A percentile compares a stretch with the other conserved stretches of the same genome.
These are phyloP conservation scores for Macquaria australasica DNA, from an alignment of 2,113 vertebrate species.

Conservation along the genomic window DNA sequence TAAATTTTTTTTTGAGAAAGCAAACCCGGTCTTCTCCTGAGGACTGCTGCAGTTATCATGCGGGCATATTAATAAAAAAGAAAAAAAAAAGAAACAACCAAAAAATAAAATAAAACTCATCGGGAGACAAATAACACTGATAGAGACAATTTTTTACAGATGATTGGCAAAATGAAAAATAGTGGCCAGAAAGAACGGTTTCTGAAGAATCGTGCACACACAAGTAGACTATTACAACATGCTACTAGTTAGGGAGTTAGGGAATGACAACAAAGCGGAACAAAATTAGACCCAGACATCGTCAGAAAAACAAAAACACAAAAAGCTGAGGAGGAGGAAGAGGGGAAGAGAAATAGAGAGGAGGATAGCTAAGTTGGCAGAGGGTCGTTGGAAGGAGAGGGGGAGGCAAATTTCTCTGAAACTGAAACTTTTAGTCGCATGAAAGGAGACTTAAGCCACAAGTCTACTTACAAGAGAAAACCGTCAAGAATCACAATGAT, in stretches of 20 bases:
- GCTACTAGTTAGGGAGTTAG: slow-evolving; percentile 88
- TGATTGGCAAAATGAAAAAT: slow-evolving; percentile 80
- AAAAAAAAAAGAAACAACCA: background rate
- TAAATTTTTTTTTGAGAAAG: slow-evolving; percentile 35
- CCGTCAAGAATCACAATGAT: slow-evolving; percentile 93
- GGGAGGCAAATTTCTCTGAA: slow-evolving; percentile 72
- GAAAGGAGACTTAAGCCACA: slow-evolving; percentile 91
- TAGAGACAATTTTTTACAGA: slow-evolving; percentile 83
- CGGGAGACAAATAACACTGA: slow-evolving; percentile 84
- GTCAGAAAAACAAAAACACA: slow-evolving; percentile 74
- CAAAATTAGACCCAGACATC: slow-evolving; percentile 69
- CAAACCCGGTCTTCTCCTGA: slow-evolving; percentile 79
- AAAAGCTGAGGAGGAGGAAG: slow-evolving; percentile 73
- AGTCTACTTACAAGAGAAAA: slow-evolving; percentile 94
- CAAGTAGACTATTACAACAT: slow-evolving; percentile 93
- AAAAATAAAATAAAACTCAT: slow-evolving; percentile 61
- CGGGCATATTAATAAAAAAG: slow-evolving; percentile 51
- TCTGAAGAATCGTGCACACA: slow-evolving; percentile 87
- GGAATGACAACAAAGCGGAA: slow-evolving; percentile 80
- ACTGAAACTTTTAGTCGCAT: slow-evolving; percentile 83
- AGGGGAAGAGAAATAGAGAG: slow-evolving; percentile 51
- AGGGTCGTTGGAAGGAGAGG: slow-evolving; percentile 61
- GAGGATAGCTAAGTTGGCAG: slow-evolving; percentile 60
- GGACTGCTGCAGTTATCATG: slow-evolving; percentile 78
- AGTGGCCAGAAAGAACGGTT: slow-evolving; percentile 76